Conservation (phyloP, 2,888 invertebrate species). For the Torymus aiolomorphi region DNA sequence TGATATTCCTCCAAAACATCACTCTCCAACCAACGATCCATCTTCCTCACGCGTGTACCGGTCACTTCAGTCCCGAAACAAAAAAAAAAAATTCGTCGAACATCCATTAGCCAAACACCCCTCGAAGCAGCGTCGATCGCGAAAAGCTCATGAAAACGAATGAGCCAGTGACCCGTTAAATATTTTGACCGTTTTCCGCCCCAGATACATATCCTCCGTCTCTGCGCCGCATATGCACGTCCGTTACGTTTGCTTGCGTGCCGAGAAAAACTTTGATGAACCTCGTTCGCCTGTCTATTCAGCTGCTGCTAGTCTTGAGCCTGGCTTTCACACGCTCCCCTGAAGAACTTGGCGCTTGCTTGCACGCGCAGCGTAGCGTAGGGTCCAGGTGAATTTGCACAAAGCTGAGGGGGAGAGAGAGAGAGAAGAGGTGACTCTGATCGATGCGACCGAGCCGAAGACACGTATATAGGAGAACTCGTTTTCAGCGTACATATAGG, state of each 20-base stretch:
- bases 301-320: constrained; percentile 33
- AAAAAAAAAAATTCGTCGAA: constrained; percentile 25
- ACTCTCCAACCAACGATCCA: constrained; percentile 1
- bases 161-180: constrained; percentile 48
- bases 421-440: constrained; percentile 20
- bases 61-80: constrained; percentile 8
- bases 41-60: constrained; percentile 2
- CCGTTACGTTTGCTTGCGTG: background rate
- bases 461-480: constrained; percentile 5
- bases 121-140: background rate
- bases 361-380: no score
- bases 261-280: constrained; percentile 33
- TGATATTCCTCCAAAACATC: background rate
- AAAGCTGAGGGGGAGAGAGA: constrained; percentile 36
- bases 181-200: constrained; percentile 50
- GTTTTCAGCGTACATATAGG: background rate
- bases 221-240: background rate
- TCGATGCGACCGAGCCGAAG: constrained; percentile 30
- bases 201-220: background rate
- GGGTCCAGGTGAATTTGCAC: constrained; percentile 53
- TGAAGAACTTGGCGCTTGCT: no score
- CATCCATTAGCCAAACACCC: background rate
- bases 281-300: constrained; percentile 39
- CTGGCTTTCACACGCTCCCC: constrained; percentile 50
- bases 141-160: constrained; percentile 12